Base-by-base conservation (phyloP, 1,140 invertebrate genomes). In the Nebria ingens region DNA sequence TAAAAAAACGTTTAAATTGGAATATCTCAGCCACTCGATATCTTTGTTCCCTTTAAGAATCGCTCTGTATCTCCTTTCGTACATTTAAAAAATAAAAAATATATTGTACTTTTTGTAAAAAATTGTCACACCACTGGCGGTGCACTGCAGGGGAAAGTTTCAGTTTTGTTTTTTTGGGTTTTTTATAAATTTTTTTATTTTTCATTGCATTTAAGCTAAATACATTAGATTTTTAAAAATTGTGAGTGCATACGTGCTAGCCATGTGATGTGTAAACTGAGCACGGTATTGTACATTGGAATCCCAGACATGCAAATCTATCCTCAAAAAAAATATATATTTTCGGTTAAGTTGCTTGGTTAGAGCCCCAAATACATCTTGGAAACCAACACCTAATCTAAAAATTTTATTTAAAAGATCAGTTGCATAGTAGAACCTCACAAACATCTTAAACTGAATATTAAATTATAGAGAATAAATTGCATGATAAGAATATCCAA, bases 81-180 rank as follows among this genome's bases (percentile, higher is more conserved):
- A 54, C 53, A 42, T n/a, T n/a, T n/a, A n/a, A n/a, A n/a, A n/a
- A n/a, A 55, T 52, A 56, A 60, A 56, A 54, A 42, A 25, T 54
- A n/a, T 22, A 22, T 42, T 58, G 56, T 53, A 58, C 40, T 52
- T 25, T 45, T 40, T 11, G 17, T 17, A 45, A 45, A 45, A 45
- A 45, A 12, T 11, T 12, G 9, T 45, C 25, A 45, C 40, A 45
- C 40, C 40, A 45, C 40, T 17, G 40, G 17, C 40, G 40, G 40
- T 25, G 40, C 3, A 45, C 25, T 45, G 6, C 15, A 17, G 6
- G 40, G 40, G 17, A 45, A 45, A 45, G 17, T 45, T 45, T 6
- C 17, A 45, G 3, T 45, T 4, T 45, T 45, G 9, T 45, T 45
- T 45, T 45, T 45, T 45, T 17, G 17, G 4, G 9, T 45, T 45